Percentiles rank a stretch among this genome's conserved stretches.
Evolutionary conservation across 2,888 invertebrate genomes (phyloP).

Genomic region (Sarcophaga subvicina): DNA sequence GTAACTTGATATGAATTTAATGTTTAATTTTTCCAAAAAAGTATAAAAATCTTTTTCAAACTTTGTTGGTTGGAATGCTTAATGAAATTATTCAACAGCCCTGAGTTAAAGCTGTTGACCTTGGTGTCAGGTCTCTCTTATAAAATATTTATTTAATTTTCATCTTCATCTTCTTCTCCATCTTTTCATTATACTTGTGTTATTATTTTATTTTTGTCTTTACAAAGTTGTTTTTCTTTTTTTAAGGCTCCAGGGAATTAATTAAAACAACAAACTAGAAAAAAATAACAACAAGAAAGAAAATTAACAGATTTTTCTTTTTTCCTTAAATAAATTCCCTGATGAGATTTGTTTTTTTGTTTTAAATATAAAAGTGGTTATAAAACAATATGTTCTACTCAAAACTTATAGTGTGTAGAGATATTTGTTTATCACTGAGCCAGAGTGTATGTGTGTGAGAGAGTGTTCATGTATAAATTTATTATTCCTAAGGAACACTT

Average conservation of each 20-base stretch:
- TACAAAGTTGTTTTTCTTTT: conserved; percentile 13
- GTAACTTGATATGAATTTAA: too few relatives aligned
- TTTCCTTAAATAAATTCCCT: conserved; percentile 54
- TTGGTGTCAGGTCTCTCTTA: conserved; percentile 49
- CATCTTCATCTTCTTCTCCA: neutral
- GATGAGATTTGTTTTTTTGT: conserved; percentile 12
- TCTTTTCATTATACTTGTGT: neutral
- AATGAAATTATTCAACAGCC: conserved; percentile 33
- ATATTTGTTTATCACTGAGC: neutral
- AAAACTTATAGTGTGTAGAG: neutral
- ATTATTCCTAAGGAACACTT: conserved; percentile 69
- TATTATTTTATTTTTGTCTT: conserved; percentile 1
- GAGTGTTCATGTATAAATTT: conserved; percentile 60
- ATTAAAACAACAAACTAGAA: conserved; percentile 60
- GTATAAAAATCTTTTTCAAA: too few relatives aligned
- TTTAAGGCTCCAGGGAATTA: conserved; percentile 56
- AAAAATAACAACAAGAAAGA: conserved; percentile 16
- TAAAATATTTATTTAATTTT: conserved; percentile 40
- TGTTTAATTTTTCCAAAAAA: too few relatives aligned
- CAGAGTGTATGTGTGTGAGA: neutral
- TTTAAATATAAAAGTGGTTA: conserved; percentile 54
- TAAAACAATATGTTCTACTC: conserved; percentile 22
- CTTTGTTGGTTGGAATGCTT: neutral
- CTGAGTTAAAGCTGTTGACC: conserved; percentile 36
- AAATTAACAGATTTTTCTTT: conserved; percentile 35